Evolutionary conservation across 2,113 vertebrate genomes (phyloP).

Genomic region (Tyrannus savana): DNA sequence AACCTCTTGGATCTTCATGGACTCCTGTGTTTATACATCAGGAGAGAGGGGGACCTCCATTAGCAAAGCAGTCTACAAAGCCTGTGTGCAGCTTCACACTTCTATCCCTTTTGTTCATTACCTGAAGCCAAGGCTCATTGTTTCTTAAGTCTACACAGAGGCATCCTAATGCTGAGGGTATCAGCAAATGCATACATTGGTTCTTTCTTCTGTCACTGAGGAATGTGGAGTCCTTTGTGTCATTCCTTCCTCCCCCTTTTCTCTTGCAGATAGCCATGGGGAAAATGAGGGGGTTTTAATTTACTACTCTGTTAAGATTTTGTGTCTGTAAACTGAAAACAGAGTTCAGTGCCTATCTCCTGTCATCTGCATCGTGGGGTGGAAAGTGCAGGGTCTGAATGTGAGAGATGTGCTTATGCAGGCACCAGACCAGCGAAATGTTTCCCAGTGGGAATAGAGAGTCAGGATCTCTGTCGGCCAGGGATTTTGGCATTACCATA

Average conservation of each 20-base stretch:
- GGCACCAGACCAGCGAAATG: neutral
- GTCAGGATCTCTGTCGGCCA: neutral
- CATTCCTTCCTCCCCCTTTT: conserved; percentile 48
- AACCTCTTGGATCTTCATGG: neutral
- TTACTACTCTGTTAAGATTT: conserved; percentile 39
- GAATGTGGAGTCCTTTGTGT: conserved; percentile 65
- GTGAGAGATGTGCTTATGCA: neutral
- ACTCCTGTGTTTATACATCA: neutral
- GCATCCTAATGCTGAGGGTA: conserved; percentile 63
- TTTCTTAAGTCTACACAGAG: conserved; percentile 58
- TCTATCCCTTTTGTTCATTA: conserved; percentile 41
- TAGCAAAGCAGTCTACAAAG: conserved; percentile 1
- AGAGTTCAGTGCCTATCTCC: neutral
- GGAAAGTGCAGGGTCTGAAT: neutral
- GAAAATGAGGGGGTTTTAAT: conserved; percentile 14
- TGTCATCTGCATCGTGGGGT: neutral
- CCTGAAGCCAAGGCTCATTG: conserved; percentile 53
- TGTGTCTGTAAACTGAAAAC: conserved; percentile 7
- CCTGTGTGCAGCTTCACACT: neutral
- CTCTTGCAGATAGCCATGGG: conserved; percentile 62
- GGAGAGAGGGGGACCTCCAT: neutral
- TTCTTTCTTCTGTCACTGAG: conserved; percentile 67
- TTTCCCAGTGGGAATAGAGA: neutral
- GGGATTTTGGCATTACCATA: neutral
- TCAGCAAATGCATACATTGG: conserved; percentile 61